These are phyloP conservation scores for Glyphotaelius pellucidus DNA, from an alignment of 2,888 invertebrate genomes.

Conservation along the genomic window DNA sequence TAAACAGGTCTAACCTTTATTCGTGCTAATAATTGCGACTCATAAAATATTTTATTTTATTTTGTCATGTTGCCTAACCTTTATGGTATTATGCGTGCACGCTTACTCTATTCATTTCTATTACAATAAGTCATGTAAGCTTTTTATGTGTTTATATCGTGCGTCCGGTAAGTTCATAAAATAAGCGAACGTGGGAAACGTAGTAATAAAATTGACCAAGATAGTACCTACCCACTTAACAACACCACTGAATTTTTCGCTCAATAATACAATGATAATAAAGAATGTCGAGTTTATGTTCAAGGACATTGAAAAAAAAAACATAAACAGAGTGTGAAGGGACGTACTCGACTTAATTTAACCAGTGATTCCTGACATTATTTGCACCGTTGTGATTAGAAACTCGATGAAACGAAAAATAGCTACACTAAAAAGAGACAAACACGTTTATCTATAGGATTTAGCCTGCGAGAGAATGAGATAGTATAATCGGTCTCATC, in stretches of 20 bases:
- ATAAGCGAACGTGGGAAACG: not conserved
- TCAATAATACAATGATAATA: not conserved
- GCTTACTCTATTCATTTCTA: not conserved
- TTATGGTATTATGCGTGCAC: not conserved
- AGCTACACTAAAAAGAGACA: too few relatives aligned
- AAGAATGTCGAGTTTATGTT: too few relatives aligned
- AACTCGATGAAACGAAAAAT: too few relatives aligned
- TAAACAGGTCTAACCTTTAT: not conserved
- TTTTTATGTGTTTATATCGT: not conserved
- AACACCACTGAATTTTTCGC: not conserved
- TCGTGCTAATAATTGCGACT: not conserved
- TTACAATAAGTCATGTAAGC: not conserved
- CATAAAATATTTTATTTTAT: not conserved
- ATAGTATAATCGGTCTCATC: too few relatives aligned
- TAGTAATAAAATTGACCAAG: not conserved
- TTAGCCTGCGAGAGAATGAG: too few relatives aligned
- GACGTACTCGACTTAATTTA: too few relatives aligned
- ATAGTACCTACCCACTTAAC: not conserved
- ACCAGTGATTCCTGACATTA: too few relatives aligned
- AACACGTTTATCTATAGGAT: too few relatives aligned
- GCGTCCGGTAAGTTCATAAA: not conserved
- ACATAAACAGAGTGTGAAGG: too few relatives aligned
- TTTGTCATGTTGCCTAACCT: not conserved
- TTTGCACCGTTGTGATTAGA: too few relatives aligned
- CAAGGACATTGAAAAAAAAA: too few relatives aligned